phyloP scores from a whole-genome alignment of 2,888 invertebrate genomes.

The Endomychus coccineus region DNA sequence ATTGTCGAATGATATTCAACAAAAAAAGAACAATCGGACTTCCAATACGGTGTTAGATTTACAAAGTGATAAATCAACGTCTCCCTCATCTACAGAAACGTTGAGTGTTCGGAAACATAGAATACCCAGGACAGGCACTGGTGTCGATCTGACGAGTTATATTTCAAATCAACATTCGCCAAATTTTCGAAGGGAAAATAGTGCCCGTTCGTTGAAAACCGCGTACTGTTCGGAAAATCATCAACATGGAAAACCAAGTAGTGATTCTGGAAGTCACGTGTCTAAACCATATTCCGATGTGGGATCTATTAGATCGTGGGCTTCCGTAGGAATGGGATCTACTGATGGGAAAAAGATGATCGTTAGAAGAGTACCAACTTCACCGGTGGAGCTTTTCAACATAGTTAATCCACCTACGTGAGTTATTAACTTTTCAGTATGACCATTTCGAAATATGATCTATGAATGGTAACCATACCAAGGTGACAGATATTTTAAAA shows the following conservation, averaged over 20 bases:
- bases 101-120: no score
- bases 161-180: conserved; percentile 28
- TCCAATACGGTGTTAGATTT: no score
- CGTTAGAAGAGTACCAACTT: conserved; percentile 74
- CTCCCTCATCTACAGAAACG: no score
- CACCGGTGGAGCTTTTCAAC: conserved; percentile 78
- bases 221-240: conserved; percentile 14
- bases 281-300: conserved; percentile 52
- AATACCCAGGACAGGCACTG: conserved; percentile 10
- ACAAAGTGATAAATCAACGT: no score
- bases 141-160: conserved; percentile 15
- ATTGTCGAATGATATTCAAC: no score
- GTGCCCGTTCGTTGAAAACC: conserved; percentile 30
- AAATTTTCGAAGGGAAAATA: conserved; percentile 32
- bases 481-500: no score
- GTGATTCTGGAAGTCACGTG: conserved; percentile 51
- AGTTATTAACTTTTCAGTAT: conserved; percentile 40
- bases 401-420: conserved; percentile 78
- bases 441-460: conserved; percentile 6
- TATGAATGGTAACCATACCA: no score
- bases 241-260: conserved; percentile 26
- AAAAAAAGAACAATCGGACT: no score
- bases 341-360: conserved; percentile 83
- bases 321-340: conserved; percentile 82
- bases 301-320: conserved; percentile 68